Percentiles rank a stretch among this genome's conserved stretches.
Conservation (phyloP, 2,797 vertebrate genomes). For the Austrolebias charrua region DNA sequence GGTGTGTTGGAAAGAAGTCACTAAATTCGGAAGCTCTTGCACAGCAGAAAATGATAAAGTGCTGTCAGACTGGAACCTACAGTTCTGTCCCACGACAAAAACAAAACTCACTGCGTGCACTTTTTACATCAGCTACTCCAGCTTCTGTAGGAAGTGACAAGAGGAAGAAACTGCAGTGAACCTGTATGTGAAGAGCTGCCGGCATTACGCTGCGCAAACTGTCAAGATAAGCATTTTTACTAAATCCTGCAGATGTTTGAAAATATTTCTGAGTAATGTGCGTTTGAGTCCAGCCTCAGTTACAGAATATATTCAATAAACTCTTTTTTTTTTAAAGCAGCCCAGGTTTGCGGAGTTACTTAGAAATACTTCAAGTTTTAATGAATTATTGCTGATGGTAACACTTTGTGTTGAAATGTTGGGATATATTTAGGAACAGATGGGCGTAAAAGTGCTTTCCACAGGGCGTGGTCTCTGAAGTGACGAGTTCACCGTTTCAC, state of each 20-base stretch:
- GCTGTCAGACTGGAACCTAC: background rate
- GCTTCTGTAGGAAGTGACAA: background rate
- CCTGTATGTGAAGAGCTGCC: background rate
- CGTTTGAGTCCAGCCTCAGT: background rate
- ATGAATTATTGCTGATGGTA: background rate
- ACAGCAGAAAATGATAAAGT: background rate
- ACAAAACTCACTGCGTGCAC: background rate
- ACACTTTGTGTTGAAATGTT: background rate
- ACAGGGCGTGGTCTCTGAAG: slow-evolving; percentile 2
- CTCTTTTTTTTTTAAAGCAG: background rate
- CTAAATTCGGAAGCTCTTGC: background rate
- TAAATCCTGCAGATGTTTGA: background rate
- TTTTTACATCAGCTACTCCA: background rate
- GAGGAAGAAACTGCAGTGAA: background rate
- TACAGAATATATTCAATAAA: background rate
- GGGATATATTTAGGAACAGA: slow-evolving; percentile 3
- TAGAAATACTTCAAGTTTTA: background rate
- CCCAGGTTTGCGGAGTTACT: slow-evolving; percentile 9
- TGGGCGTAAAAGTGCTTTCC: slow-evolving; percentile 13
- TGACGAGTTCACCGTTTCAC: background rate
- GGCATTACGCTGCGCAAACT: background rate
- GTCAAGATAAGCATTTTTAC: background rate
- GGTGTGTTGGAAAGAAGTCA: no score
- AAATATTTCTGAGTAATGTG: background rate
- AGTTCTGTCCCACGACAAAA: background rate